Evolutionary conservation across 2,113 vertebrate genomes (phyloP), one percentile per base, ranked within the genome.

Genomic region (Caretta caretta): DNA sequence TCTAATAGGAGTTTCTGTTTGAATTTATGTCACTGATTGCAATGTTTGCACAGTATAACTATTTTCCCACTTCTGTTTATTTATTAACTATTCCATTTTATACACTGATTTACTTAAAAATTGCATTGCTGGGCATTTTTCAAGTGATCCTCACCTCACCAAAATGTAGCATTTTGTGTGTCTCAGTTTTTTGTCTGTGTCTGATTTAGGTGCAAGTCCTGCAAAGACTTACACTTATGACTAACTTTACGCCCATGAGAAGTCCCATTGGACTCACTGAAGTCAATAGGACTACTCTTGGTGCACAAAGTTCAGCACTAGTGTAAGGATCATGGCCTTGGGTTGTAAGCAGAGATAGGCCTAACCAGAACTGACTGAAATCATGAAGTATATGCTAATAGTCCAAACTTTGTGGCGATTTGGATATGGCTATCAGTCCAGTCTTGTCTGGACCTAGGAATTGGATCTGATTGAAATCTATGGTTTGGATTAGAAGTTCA

Each of bases 41-140:
- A 91, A 8, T 69, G 59, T 48, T 93, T 90, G 85, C 83, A 91
- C 53, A 53, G 38, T 83, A 11, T 19, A 19, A 5, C 24, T 86
- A 35, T 49, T 65, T 8, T 0, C 72, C 12, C 4, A 3, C 78
- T 20, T 90, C 92, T 82, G 80, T 93, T 89, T 92, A 81, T 50
- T 90, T 1, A 3, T 82, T 92, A 84, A 65, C 76, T 42, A 19
- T 88, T 92, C 86, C 59, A 38, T 94, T 92, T 93, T 81, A 93
- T 80, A 49, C 50, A 29, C 17, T 53, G 90, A 57, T 80, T 50
- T 81, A 87, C 72, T 85, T 78, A 13, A 83, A 6, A 38, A n/a
- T 80, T 72, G 20, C 65, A 7, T n/a, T 83, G 78, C 51, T 50
- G 75, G 25, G 29, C 56, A 38, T 92, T 96, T 82, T 76, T 86